These are phyloP conservation scores for Eupithecia subfuscata DNA, from an alignment of 2,888 invertebrate species.

Conservation along the genomic window DNA sequence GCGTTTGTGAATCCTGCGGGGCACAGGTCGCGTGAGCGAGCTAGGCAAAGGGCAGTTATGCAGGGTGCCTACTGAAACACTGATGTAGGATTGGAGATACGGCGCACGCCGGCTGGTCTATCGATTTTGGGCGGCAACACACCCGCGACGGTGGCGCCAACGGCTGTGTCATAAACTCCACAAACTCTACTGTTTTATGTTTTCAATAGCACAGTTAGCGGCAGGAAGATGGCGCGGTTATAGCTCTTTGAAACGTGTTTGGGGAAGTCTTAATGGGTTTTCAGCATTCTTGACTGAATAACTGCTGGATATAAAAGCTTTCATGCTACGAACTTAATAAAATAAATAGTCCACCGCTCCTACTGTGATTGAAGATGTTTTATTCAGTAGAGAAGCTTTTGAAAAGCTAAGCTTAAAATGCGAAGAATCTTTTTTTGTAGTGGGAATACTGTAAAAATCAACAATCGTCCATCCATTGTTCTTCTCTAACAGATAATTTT, in stretches of 20 bases:
- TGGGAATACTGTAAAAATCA: neutral
- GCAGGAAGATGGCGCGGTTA: slow-evolving; percentile 61
- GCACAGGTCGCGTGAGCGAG: slow-evolving; percentile 70
- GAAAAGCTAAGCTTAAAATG: neutral
- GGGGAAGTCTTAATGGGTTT: slow-evolving; percentile 7
- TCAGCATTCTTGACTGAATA: slow-evolving; percentile 13
- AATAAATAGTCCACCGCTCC: neutral
- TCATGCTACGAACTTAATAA: neutral
- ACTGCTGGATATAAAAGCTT: neutral
- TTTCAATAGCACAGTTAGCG: slow-evolving; percentile 21
- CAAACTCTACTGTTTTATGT: slow-evolving; percentile 30
- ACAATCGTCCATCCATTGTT: neutral
- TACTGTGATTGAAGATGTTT: neutral
- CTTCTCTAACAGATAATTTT: neutral
- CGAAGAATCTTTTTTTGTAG: neutral
- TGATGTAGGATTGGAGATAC: slow-evolving; percentile 70
- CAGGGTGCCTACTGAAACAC: slow-evolving; percentile 72
- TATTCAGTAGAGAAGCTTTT: neutral
- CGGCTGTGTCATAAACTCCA: slow-evolving; percentile 44
- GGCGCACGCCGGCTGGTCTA: slow-evolving; percentile 71
- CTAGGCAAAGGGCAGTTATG: slow-evolving; percentile 67
- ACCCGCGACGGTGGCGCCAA: slow-evolving; percentile 56
- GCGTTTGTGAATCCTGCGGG: slow-evolving; percentile 58
- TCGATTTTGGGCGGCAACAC: slow-evolving; percentile 81
- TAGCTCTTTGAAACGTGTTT: slow-evolving; percentile 22